phyloP scores from a whole-genome alignment of 2,888 invertebrate species.

The Ellobium chinense region DNA sequence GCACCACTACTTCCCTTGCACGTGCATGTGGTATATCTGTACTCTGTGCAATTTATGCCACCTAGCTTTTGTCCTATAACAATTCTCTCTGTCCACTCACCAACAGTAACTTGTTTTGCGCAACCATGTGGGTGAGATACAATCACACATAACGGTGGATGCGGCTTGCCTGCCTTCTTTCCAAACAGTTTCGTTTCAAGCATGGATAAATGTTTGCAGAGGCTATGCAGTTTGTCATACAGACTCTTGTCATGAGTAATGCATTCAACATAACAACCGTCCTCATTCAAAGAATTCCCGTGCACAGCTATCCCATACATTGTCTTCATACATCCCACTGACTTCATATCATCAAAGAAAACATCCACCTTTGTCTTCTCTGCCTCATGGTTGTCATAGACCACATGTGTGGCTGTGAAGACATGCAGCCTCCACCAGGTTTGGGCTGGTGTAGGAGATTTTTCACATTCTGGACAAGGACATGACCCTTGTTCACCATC shows the following conservation, averaged over 20 bases:
- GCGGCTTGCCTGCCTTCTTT: neutral
- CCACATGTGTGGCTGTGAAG: neutral
- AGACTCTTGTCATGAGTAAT: neutral
- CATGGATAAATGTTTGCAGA: neutral
- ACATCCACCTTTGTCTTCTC: neutral
- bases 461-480: neutral
- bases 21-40: neutral
- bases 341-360: neutral
- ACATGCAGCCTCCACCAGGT: neutral
- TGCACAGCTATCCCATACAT: neutral
- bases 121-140: neutral
- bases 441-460: neutral
- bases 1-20: neutral
- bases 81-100: neutral
- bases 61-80: neutral
- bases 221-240: neutral
- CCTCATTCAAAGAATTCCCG: neutral
- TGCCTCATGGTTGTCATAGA: neutral
- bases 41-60: neutral
- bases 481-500: neutral
- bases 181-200: neutral
- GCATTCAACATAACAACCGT: neutral
- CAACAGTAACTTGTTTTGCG: neutral
- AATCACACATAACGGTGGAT: neutral
- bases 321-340: neutral